A percentile compares a stretch with the other conserved stretches of the same genome.
phyloP scores from a whole-genome alignment of 2,113 vertebrate genomes.

The Balaeniceps rex region DNA sequence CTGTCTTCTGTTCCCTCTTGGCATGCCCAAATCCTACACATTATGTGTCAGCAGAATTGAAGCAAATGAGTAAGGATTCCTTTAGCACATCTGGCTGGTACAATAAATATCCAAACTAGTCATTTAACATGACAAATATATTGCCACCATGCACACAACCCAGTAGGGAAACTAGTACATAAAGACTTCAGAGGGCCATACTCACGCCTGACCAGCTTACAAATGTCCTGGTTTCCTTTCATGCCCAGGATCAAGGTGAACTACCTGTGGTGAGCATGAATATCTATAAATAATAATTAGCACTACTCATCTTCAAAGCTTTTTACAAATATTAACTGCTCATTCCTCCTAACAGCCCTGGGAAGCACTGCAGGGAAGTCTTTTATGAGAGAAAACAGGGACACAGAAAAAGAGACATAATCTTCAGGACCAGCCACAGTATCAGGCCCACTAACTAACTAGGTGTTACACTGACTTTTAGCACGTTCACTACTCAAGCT shows the following conservation, averaged over 20 bases:
- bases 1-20: background rate
- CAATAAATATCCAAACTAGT: background rate
- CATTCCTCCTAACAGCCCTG: background rate
- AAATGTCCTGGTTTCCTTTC: constrained; percentile 17
- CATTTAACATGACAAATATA: background rate
- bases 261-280: background rate
- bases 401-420: background rate
- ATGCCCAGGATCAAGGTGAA: constrained; percentile 27
- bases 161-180: background rate
- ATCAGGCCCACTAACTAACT: background rate
- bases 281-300: constrained; percentile 41
- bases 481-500: background rate
- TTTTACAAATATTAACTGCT: background rate
- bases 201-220: constrained; percentile 8
- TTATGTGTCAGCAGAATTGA: background rate
- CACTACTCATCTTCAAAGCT: constrained; percentile 30
- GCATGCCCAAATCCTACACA: background rate
- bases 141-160: background rate
- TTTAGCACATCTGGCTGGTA: background rate
- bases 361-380: background rate
- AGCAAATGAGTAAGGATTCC: background rate
- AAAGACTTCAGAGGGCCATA: constrained; percentile 1
- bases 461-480: background rate
- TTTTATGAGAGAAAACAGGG: background rate
- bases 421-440: background rate